Conservation (phyloP, 2,113 vertebrate species). For the Arenaria interpres region DNA sequence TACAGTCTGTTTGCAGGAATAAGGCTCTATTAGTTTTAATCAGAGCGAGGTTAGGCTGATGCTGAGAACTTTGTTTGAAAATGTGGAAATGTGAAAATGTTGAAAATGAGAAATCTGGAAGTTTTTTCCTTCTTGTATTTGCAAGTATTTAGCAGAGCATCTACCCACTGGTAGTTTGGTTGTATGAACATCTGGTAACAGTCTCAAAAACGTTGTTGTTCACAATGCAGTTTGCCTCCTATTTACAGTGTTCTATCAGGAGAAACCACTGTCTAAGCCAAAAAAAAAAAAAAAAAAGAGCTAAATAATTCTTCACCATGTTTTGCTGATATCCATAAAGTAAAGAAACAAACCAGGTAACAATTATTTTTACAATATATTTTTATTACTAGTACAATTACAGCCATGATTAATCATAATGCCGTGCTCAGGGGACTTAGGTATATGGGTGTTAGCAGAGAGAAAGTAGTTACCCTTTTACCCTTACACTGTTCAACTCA, state of each 20-base stretch:
- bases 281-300: background rate
- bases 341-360: background rate
- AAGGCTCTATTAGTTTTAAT: background rate
- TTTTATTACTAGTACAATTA: slow-evolving; percentile 49
- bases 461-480: slow-evolving; percentile 65
- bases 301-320: background rate
- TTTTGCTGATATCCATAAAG: background rate
- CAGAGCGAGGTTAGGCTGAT: background rate
- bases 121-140: background rate
- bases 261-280: background rate
- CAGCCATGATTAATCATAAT: background rate
- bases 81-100: background rate
- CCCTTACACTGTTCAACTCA: slow-evolving; percentile 53
- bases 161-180: background rate
- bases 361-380: background rate
- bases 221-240: background rate
- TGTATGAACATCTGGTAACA: background rate
- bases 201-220: background rate
- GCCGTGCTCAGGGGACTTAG: background rate
- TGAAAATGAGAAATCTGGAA: background rate
- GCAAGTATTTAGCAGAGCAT: background rate
- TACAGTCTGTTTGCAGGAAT: background rate
- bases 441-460: background rate
- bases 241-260: background rate
- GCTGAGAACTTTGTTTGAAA: background rate